Percentiles rank a stretch among this genome's conserved stretches.
Conservation (phyloP, 1,140 invertebrate genomes). For the Monochamus saltuarius region DNA sequence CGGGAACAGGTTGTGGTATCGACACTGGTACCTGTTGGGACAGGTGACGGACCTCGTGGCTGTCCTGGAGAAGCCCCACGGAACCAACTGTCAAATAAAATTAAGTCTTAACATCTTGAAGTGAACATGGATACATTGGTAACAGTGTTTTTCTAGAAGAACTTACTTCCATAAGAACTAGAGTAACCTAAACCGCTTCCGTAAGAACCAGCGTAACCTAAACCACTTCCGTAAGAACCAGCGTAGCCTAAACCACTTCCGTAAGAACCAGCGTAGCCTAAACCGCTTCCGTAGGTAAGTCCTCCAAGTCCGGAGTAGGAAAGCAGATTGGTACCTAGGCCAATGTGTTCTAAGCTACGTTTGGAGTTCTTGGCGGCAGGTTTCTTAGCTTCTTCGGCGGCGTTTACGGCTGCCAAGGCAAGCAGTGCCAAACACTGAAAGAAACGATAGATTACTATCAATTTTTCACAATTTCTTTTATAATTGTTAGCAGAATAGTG, state of each 20-base stretch:
- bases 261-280: not conserved
- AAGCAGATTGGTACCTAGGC: no score
- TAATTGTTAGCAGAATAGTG: no score
- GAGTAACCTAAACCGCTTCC: no score
- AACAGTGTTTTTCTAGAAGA: no score
- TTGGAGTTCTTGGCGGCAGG: constrained; percentile 3
- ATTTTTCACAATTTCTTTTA: no score
- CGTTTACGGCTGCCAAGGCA: constrained; percentile 4
- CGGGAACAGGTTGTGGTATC: constrained; percentile 51
- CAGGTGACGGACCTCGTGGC: constrained; percentile 30
- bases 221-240: not conserved
- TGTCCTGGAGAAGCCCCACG: constrained; percentile 7
- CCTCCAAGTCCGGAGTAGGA: not conserved
- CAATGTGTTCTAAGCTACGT: constrained; percentile 8
- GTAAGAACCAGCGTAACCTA: no score
- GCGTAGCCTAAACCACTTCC: not conserved
- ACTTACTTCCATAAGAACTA: no score
- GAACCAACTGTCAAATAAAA: no score
- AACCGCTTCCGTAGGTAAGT: constrained; percentile 9
- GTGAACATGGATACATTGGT: no score
- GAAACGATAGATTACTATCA: not conserved
- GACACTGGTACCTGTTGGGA: constrained; percentile 40
- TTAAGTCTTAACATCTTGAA: no score
- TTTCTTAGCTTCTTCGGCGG: not conserved
- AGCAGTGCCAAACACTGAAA: constrained; percentile 16